These are phyloP conservation scores for Drosophila borealis DNA, from an alignment of 2,888 invertebrate genomes.

Conservation along the genomic window DNA sequence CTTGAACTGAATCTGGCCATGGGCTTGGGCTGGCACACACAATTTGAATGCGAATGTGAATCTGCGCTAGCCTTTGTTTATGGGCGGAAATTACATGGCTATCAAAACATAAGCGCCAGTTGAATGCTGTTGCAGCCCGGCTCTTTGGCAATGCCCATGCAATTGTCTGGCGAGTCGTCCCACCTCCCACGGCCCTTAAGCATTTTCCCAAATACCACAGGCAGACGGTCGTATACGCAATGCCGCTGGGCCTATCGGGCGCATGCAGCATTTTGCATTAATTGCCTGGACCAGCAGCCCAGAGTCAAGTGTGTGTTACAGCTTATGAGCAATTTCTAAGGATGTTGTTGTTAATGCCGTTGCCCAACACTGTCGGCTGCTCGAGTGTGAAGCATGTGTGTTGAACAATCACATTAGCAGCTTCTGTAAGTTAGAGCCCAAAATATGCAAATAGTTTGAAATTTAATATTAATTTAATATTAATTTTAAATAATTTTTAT, in stretches of 20 bases:
- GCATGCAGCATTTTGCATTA: slow-evolving; percentile 61
- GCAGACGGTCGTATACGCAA: slow-evolving; percentile 6
- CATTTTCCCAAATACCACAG: slow-evolving; percentile 10
- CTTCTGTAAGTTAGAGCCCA: neutral
- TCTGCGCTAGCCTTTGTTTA: slow-evolving; percentile 55
- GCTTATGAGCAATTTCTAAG: slow-evolving; percentile 6
- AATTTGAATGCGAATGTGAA: slow-evolving; percentile 8
- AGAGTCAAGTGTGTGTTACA: slow-evolving; percentile 20
- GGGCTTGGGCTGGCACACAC: slow-evolving; percentile 16
- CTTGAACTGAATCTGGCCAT: slow-evolving; percentile 19
- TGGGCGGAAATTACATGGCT: slow-evolving; percentile 74
- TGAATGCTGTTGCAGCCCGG: slow-evolving; percentile 51
- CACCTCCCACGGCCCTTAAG: neutral
- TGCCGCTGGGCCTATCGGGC: slow-evolving; percentile 17
- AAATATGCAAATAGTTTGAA: neutral
- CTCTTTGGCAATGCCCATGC: slow-evolving; percentile 41
- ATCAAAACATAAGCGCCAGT: slow-evolving; percentile 74
- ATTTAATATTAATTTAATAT: neutral
- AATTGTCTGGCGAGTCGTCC: slow-evolving; percentile 51
- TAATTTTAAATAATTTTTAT: no score
- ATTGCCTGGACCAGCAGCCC: slow-evolving; percentile 45
- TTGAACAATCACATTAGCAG: slow-evolving; percentile 28
- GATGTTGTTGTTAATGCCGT: slow-evolving; percentile 20
- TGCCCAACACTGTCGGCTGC: slow-evolving; percentile 14
- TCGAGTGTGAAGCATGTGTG: slow-evolving; percentile 31